A percentile compares a stretch with the other conserved stretches of the same genome.
phyloP scores from a whole-genome alignment of 2,113 vertebrate genomes.

The Machaerirhynchus nigripectus region DNA sequence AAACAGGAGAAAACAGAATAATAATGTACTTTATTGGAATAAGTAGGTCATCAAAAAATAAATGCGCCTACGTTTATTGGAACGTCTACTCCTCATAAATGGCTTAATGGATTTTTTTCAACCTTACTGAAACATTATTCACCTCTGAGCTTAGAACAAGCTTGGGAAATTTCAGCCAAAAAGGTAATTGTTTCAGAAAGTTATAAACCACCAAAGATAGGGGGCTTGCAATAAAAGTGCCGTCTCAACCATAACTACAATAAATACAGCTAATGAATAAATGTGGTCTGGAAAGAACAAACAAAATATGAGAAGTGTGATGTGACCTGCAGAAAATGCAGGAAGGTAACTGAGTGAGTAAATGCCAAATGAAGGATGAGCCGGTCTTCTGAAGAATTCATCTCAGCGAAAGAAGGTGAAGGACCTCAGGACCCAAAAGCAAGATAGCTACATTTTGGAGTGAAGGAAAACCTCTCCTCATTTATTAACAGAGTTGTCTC shows the following conservation, averaged over 20 bases:
- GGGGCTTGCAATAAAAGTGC: slow-evolving; percentile 59
- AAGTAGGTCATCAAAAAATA: slow-evolving; percentile 71
- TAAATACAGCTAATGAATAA: slow-evolving; percentile 70
- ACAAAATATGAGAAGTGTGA: slow-evolving; percentile 60
- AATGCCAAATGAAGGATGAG: slow-evolving; percentile 63
- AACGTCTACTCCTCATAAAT: slow-evolving; percentile 64
- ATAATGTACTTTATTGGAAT: slow-evolving; percentile 62
- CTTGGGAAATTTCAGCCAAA: slow-evolving; percentile 69
- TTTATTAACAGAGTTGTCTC: not conserved
- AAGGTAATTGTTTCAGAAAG: slow-evolving; percentile 70
- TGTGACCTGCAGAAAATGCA: slow-evolving; percentile 49
- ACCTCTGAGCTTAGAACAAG: slow-evolving; percentile 65
- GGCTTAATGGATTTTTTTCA: slow-evolving; percentile 69
- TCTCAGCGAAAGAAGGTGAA: slow-evolving; percentile 23
- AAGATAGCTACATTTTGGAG: not conserved
- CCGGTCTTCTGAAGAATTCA: slow-evolving; percentile 46
- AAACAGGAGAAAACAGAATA: slow-evolving; percentile 60
- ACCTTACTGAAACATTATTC: slow-evolving; percentile 67
- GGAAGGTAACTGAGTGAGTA: slow-evolving; percentile 66
- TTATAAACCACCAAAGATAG: slow-evolving; percentile 71
- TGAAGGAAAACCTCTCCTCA: slow-evolving; percentile 26
- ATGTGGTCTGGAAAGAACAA: slow-evolving; percentile 67
- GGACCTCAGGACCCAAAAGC: slow-evolving; percentile 27
- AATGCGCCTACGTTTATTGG: slow-evolving; percentile 51
- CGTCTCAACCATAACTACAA: slow-evolving; percentile 67